Base-by-base conservation (phyloP, 2,888 invertebrate species). In the Cantharis rufa region DNA sequence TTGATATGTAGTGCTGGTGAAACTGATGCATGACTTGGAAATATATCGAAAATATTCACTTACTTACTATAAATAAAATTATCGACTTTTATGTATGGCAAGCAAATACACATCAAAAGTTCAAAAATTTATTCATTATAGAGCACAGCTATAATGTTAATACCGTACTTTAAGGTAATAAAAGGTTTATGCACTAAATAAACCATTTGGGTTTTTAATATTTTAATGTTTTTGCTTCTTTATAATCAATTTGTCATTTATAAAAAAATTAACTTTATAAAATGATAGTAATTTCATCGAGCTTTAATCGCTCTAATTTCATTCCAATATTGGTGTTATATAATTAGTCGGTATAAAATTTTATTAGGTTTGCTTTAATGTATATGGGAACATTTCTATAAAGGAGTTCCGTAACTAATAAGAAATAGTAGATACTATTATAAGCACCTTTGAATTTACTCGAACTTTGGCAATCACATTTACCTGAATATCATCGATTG, bases 401-500 rank as follows among this genome's bases (percentile, higher is more conserved):
- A 48, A 48, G 48, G 48, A 48, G 48, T 48, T 48, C 48, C n/a
- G 48, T 48, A 48, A 48, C 48, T 48, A 48, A 48, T 48, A 48
- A 48, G 48, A 48, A 48, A 48, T 48, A n/a, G 48, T 48, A 48
- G 63, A 13, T 18, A 63, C 16, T 63, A 63, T 66, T 66, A 24
- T 21, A 16, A 66, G 24, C 18, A 66, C 64, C 21, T 66, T 66
- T 66, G 24, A 66, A 66, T 66, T 66, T 16, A 66, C 21, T 66
- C 18, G 24, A 66, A 66, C 64, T 66, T 66, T 66, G 24, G 64
- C 64, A 66, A 66, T 66, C 64, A 66, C 18, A 66, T 66, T 66
- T 24, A 66, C 64, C 64, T 66, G 64, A 66, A 66, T 24, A 66
- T 66, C 64, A 66, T 66, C 64, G 64, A 66, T 66, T 66, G 64